Base-by-base conservation (phyloP, 2,113 vertebrate species). In the Paralichthys olivaceus region DNA sequence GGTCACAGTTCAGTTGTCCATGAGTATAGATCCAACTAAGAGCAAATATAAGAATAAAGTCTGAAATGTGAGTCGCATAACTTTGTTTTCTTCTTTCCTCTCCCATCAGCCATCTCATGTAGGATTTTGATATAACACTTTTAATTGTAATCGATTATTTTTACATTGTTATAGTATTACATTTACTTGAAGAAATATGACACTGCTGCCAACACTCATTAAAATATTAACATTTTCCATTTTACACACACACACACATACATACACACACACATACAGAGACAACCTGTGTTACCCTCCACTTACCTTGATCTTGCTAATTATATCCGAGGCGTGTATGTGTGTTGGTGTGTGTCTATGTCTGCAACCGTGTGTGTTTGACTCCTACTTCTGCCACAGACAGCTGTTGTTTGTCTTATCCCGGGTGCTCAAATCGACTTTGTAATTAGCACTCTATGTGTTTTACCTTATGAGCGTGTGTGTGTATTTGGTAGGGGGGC, bases 321-420 rank as follows among this genome's bases (percentile, higher is more conserved):
- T 91, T 90, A 89, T 77, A 84, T 86, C 81, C 60, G 53, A 73
- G 69, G 80, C 7, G 17, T 72, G 68, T 77, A 69, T 61, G 81
- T 11, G 13, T 54, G 73, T 69, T 26, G 23, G 40, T 47, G 64
- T 56, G 76, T 61, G 75, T 29, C 34, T 77, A 59, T 43, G 60
- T 68, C 55, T 7, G 4, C 60, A 55, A 64, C 58, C 8, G 59
- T 84, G 60, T 83, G 86, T 88, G 82, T 88, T 83, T 89, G 86
- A 84, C 80, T 89, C 73, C 84, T 89, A 32, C 84, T 87, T 72
- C 72, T 82, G 87, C 80, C 88, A 88, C 75, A 89, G 87, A 90
- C 89, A 93, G 89, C 90, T 93, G 90, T 84, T 93, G 87, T 91
- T 93, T 87, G 53, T 65, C 53, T 82, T 72, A 84, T 77, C 83